phyloP scores from a whole-genome alignment of 2,888 invertebrate genomes.

The Phaedon cochleariae region DNA sequence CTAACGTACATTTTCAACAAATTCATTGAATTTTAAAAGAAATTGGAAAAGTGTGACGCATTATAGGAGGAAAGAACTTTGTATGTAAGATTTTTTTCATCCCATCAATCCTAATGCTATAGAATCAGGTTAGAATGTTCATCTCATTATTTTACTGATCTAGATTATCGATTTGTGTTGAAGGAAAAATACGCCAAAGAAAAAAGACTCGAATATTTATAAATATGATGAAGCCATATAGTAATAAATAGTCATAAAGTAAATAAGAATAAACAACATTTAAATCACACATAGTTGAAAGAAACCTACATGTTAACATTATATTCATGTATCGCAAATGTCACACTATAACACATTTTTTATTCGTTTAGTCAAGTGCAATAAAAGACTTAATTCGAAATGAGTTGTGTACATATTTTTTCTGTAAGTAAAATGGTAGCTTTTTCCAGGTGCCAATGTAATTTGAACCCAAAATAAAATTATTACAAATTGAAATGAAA shows the following conservation, averaged over 20 bases:
- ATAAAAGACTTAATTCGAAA: slow-evolving; percentile 40
- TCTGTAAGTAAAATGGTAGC: slow-evolving; percentile 48
- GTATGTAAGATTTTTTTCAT: not conserved
- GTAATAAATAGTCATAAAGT: slow-evolving; percentile 28
- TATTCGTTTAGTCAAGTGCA: slow-evolving; percentile 35
- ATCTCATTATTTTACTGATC: too few species aligned
- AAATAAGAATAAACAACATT: slow-evolving; percentile 27
- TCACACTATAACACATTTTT: slow-evolving; percentile 23
- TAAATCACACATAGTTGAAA: slow-evolving; percentile 29
- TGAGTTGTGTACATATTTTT: slow-evolving; percentile 47
- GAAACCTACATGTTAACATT: slow-evolving; percentile 25
- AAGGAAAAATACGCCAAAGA: slow-evolving; percentile 36
- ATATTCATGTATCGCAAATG: slow-evolving; percentile 23
- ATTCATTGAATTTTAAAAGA: not conserved
- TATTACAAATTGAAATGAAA: slow-evolving; percentile 1
- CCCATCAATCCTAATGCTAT: too few species aligned
- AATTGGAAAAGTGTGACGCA: not conserved
- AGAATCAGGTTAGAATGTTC: too few species aligned
- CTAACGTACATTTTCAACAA: too few species aligned
- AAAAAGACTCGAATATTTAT: slow-evolving; percentile 35
- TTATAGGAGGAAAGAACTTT: not conserved
- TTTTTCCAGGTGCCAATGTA: slow-evolving; percentile 54
- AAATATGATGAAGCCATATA: slow-evolving; percentile 29
- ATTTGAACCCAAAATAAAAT: slow-evolving; percentile 42
- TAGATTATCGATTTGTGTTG: slow-evolving; percentile 4